Evolutionary conservation across 1,140 invertebrate species (phyloP).

Genomic region (Ceratina japonica): DNA sequence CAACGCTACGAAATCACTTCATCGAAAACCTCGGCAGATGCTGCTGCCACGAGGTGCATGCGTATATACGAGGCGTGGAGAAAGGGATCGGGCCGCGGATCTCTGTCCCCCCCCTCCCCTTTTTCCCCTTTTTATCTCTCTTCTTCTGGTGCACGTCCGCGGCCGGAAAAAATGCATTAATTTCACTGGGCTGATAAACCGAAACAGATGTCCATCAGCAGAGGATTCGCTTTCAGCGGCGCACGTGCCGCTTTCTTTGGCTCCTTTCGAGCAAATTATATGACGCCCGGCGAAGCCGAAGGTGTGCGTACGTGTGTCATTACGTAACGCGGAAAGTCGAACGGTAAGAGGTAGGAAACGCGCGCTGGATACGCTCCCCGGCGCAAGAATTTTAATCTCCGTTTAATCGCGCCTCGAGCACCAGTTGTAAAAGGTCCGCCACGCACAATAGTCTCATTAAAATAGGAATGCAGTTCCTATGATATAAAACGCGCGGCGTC

Average conservation of each 20-base stretch:
- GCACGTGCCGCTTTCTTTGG: constrained; percentile 36
- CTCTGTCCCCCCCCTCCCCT: constrained; percentile 16
- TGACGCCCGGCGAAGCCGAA: background rate
- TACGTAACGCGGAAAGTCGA: constrained; percentile 1
- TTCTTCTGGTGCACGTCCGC: constrained; percentile 26
- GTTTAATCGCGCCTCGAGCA: background rate
- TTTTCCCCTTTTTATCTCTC: background rate
- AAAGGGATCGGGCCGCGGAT: constrained; percentile 42
- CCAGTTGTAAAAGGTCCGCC: background rate
- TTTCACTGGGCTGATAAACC: constrained; percentile 35
- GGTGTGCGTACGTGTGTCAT: background rate
- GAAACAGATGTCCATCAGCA: constrained; percentile 48
- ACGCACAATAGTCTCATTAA: constrained; percentile 14
- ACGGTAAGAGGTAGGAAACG: background rate
- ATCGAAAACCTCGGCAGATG: constrained; percentile 69
- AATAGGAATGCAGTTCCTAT: constrained; percentile 16
- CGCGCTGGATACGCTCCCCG: background rate
- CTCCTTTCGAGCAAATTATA: too few relatives aligned
- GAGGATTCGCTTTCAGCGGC: background rate
- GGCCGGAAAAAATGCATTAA: constrained; percentile 54
- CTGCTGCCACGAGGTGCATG: constrained; percentile 58
- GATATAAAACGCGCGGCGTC: background rate
- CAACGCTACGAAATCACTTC: constrained; percentile 69
- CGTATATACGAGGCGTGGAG: constrained; percentile 13
- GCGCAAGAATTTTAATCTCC: background rate